These are phyloP conservation scores for Pteropus rufus DNA, from an alignment of 2,797 vertebrate species.

Conservation along the genomic window DNA sequence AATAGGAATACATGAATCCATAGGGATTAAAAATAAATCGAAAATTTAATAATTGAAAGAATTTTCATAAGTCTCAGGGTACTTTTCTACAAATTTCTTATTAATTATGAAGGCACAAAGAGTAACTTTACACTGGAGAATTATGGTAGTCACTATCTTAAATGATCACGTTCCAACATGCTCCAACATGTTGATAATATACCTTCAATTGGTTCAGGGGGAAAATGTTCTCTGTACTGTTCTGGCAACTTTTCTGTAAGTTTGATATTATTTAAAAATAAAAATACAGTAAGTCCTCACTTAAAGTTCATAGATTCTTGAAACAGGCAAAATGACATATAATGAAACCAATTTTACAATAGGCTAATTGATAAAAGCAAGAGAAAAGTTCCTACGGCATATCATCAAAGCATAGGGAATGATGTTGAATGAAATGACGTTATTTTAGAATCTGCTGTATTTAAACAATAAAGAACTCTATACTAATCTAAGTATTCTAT, in stretches of 20 bases:
- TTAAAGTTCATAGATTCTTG: too few species aligned
- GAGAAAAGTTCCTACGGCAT: background rate
- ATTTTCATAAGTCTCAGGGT: background rate
- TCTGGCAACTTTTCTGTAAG: background rate
- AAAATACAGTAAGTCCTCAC: background rate
- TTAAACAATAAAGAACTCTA: background rate
- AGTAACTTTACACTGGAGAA: background rate
- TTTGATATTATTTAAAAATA: background rate
- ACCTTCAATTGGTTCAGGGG: background rate
- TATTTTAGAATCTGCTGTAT: background rate
- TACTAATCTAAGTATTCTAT: background rate
- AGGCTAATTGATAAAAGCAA: background rate
- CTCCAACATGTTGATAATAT: background rate
- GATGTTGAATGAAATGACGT: too few species aligned
- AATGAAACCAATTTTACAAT: background rate
- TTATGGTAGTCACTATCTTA: background rate
- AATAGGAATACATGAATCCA: background rate
- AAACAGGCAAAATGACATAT: too few species aligned
- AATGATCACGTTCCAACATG: background rate
- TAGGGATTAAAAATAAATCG: background rate
- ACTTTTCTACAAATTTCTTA: background rate
- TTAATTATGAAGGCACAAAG: background rate
- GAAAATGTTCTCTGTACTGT: background rate
- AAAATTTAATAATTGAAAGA: background rate
- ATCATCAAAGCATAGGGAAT: background rate